Evolutionary conservation across 2,797 vertebrate genomes (phyloP), one percentile per base, ranked within the genome.

Genomic region (Lithobates pipiens): DNA sequence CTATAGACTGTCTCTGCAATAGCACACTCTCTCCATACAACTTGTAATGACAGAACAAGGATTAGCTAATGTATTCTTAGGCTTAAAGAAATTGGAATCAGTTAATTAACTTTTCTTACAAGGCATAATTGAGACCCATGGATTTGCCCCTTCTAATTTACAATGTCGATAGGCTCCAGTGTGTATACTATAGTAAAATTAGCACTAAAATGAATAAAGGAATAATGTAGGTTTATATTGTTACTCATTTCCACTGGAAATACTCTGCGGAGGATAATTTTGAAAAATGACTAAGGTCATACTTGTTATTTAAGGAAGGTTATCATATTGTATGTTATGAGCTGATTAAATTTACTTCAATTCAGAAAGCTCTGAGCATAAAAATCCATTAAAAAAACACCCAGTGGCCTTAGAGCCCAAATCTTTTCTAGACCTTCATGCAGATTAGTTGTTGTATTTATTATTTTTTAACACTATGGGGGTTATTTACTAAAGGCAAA

Each of bases 71-170:
- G 44, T 18, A 36, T 75, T 76, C 46, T 36, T 76, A 68, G 73
- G 42, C 82, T 36, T 76, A 29, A 46, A 78, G 68, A 73, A 71
- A 71, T 42, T 84, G 68, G 32, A 77, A 84, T 68, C 34, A 77
- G 75, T 84, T 77, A 71, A 84, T 84, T 84, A 84, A 84, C 83
- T 84, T 78, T 67, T 73, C 68, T 42, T 84, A 36, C 36, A 73
- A 78, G 36, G 54, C 25, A 65, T 78, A 84, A 72, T 84, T 78
- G 39, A 83, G 73, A 65, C 83, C 76, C 75, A 72, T 61, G 76
- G 76, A 71, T 84, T 84, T 84, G 72, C 74, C 46, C 81, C 81
- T 83, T 83, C 34, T 83, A 76, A 76, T 83, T 83, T 68, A 67
- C 61, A 68, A 68, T 75, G 71, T 82, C 57, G 39, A 74, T 75